Conservation (phyloP, 2,113 vertebrate genomes). For the Sphaerodactylus townsendi region DNA sequence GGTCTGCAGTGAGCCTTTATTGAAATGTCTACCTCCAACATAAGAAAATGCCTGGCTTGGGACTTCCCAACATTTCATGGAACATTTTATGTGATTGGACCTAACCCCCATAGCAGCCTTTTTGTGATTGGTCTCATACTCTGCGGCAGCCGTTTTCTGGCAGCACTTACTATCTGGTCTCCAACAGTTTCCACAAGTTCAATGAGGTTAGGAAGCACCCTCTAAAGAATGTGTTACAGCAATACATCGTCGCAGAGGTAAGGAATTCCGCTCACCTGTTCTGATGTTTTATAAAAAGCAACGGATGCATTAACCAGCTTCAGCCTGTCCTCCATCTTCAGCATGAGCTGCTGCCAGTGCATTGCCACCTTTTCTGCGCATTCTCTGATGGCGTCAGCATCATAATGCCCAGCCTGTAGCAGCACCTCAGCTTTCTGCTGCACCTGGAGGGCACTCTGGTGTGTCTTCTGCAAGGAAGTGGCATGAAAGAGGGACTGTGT, state of each 20-base stretch:
- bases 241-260: not conserved
- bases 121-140: no score
- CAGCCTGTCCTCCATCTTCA: constrained; percentile 98
- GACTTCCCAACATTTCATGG: no score
- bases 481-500: constrained; percentile 97
- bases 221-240: not conserved
- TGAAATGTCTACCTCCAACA: no score
- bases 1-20: no score
- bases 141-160: no score
- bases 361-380: constrained; percentile 96
- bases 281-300: constrained; percentile 98
- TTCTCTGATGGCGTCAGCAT: constrained; percentile 89
- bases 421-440: constrained; percentile 95
- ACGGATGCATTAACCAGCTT: constrained; percentile 97
- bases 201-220: no score
- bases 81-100: no score
- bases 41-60: no score
- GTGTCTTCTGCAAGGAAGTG: constrained; percentile 98
- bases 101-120: no score
- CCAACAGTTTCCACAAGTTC: no score
- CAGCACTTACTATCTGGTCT: no score
- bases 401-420: constrained; percentile 93
- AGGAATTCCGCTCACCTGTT: constrained; percentile 82
- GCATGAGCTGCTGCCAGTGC: constrained; percentile 98
- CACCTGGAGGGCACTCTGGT: constrained; percentile 97